A percentile compares a stretch with the other conserved stretches of the same genome.
These are phyloP conservation scores for Arenaria interpres DNA, from an alignment of 2,113 vertebrate genomes.

Conservation along the genomic window DNA sequence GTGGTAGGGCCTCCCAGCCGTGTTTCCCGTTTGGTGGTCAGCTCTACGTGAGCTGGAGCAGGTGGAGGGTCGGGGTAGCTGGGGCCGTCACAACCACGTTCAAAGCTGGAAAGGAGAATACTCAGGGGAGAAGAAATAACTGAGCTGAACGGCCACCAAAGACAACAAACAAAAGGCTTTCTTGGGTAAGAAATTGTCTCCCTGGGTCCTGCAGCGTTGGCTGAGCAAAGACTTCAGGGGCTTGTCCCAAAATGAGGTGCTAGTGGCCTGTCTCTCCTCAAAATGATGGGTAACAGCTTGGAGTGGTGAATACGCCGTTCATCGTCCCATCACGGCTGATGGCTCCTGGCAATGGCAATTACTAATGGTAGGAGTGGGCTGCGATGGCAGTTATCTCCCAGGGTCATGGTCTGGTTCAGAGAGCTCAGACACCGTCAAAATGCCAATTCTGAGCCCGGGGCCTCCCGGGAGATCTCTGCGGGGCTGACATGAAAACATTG, in stretches of 20 bases:
- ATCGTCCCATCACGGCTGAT: accelerated
- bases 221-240: background rate
- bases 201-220: background rate
- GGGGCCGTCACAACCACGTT: background rate
- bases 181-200: background rate
- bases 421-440: background rate
- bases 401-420: background rate
- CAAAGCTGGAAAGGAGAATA: background rate
- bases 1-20: background rate
- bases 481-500: background rate
- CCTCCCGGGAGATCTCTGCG: background rate
- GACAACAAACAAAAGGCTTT: background rate
- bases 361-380: background rate
- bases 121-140: accelerated
- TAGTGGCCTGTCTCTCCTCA: accelerated
- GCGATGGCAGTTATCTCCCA: background rate
- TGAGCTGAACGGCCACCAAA: background rate
- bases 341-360: background rate
- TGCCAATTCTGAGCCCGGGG: background rate
- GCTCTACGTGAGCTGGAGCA: background rate
- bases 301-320: accelerated
- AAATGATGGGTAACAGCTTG: accelerated
- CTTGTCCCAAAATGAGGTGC: background rate
- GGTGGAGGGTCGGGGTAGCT: background rate
- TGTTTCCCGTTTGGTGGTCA: background rate